Percentiles rank a stretch among this genome's conserved stretches.
phyloP scores from a whole-genome alignment of 2,113 vertebrate species.

The Turnix velox region DNA sequence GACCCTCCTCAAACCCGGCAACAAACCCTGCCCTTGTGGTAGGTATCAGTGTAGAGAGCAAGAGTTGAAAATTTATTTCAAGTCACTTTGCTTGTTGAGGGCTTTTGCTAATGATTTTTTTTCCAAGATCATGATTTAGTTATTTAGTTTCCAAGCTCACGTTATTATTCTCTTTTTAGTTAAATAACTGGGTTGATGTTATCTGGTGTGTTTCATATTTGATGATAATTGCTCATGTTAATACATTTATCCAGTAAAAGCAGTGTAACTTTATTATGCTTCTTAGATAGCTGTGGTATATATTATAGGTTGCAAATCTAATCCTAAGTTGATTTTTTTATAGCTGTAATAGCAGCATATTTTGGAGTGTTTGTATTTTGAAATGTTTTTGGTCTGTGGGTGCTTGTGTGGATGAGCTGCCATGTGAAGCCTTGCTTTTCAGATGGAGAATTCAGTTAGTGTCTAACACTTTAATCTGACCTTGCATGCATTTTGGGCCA shows the following conservation, averaged over 20 bases:
- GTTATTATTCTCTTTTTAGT: background rate
- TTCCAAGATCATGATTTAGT: background rate
- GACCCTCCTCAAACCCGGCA: background rate
- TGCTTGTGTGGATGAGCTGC: background rate
- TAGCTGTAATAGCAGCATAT: background rate
- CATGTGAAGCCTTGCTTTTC: background rate
- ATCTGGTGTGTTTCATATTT: rapidly evolving
- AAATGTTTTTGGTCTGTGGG: background rate
- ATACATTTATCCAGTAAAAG: background rate
- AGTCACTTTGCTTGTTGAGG: background rate
- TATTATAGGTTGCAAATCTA: background rate
- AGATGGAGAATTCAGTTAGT: background rate
- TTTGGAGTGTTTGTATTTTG: background rate
- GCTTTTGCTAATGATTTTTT: background rate
- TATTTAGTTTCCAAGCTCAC: background rate
- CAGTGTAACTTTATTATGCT: background rate
- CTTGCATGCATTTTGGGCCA: background rate
- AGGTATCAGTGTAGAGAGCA: background rate
- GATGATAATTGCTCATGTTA: background rate
- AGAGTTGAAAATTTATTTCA: background rate
- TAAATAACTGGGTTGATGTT: background rate
- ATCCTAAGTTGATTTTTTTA: background rate
- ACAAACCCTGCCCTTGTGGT: background rate
- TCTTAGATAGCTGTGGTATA: rapidly evolving
- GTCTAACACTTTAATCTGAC: background rate